Conservation (phyloP, 1,140 invertebrate genomes). For the Linepithema humile region DNA sequence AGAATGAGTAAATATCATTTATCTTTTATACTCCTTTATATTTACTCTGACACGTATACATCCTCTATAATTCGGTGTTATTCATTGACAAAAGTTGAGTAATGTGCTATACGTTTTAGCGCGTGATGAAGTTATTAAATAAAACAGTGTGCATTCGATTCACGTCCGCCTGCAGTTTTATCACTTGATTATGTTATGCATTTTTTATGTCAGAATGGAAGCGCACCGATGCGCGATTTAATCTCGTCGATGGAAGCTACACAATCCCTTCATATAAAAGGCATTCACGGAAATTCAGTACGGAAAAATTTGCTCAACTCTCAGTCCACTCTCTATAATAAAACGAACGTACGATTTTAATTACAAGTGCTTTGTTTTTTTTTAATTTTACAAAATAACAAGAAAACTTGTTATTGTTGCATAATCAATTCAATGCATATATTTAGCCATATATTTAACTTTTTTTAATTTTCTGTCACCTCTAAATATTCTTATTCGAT, state of each 20-base stretch:
- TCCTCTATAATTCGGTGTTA: background rate
- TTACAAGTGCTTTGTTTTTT: background rate
- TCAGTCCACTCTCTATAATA: background rate
- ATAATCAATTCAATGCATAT: no score
- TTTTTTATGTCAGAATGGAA: slow-evolving; percentile 9
- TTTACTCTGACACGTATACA: background rate
- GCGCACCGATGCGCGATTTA: background rate
- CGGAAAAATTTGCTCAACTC: background rate
- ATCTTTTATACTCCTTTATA: background rate
- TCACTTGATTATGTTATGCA: slow-evolving; percentile 49
- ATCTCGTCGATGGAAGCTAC: background rate
- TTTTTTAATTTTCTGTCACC: background rate
- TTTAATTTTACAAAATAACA: background rate
- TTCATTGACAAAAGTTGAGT: background rate
- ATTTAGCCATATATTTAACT: no score
- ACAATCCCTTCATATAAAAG: background rate
- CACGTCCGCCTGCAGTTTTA: background rate
- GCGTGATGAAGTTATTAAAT: background rate
- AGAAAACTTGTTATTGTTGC: no score
- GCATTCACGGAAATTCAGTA: background rate
- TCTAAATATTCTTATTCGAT: background rate
- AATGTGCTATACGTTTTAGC: background rate
- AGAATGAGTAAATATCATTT: background rate
- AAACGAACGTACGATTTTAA: background rate
- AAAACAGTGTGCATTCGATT: background rate